phyloP scores from a whole-genome alignment of 1,140 invertebrate species.

The Lutraria rhynchaena region DNA sequence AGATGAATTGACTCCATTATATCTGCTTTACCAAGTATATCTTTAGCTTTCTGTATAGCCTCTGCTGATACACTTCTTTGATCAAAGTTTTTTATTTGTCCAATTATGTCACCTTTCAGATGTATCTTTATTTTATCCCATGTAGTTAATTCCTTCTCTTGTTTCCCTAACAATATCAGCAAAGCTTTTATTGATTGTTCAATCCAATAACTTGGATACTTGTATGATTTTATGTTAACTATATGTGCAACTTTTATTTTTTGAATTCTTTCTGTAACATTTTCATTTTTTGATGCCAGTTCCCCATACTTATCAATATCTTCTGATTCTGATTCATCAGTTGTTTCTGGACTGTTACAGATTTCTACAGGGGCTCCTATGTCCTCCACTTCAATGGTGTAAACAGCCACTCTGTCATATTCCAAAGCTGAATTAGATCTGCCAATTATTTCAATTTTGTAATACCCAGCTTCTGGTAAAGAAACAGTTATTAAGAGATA shows the following conservation, averaged over 20 bases:
- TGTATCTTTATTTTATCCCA: slow-evolving; percentile 25
- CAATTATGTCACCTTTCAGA: background rate
- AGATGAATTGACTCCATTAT: background rate
- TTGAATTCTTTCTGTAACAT: background rate
- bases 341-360: background rate
- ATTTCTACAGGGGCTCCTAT: no score
- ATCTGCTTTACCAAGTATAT: background rate
- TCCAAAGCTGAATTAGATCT: background rate
- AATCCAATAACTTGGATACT: background rate
- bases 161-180: slow-evolving; percentile 9
- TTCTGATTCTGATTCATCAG: background rate
- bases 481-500: slow-evolving; percentile 17
- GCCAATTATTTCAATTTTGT: slow-evolving; percentile 41
- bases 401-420: slow-evolving; percentile 26
- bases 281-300: background rate
- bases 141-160: background rate
- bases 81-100: background rate
- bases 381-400: slow-evolving; percentile 7
- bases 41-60: slow-evolving; percentile 4
- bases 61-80: background rate
- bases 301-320: background rate
- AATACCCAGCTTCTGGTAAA: background rate
- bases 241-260: background rate
- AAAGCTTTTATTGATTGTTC: background rate
- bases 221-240: slow-evolving; percentile 5